A percentile compares a stretch with the other conserved stretches of the same genome.
Conservation (phyloP, 2,888 invertebrate genomes). For the Didymodactylos carnosus region DNA sequence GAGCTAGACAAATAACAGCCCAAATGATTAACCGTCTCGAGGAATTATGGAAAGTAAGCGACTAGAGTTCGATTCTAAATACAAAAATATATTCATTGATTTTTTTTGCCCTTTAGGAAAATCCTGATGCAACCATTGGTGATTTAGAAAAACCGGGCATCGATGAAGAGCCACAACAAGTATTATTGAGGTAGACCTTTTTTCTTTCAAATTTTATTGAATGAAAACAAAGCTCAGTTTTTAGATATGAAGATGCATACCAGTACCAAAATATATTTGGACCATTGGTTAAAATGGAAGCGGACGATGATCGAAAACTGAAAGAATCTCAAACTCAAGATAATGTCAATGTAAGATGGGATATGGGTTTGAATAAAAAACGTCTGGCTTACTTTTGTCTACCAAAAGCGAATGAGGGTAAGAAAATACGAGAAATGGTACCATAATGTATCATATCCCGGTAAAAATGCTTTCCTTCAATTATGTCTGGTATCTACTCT, state of each 20-base stretch:
- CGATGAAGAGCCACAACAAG: slow-evolving; percentile 89
- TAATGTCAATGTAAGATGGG: slow-evolving; percentile 94
- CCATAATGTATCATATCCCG: too few species aligned
- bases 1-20: slow-evolving; percentile 85
- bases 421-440: too few species aligned
- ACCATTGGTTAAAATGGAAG: slow-evolving; percentile 83
- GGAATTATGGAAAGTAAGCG: slow-evolving; percentile 90
- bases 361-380: slow-evolving; percentile 89
- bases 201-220: slow-evolving; percentile 14
- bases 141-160: slow-evolving; percentile 93
- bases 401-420: slow-evolving; percentile 69
- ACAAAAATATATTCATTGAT: slow-evolving; percentile 9
- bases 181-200: too few species aligned
- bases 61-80: too few species aligned
- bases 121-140: slow-evolving; percentile 87
- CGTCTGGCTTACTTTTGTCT: slow-evolving; percentile 88
- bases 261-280: slow-evolving; percentile 97
- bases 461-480: too few species aligned
- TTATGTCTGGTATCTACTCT: too few species aligned
- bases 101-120: slow-evolving; percentile 42
- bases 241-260: slow-evolving; percentile 88
- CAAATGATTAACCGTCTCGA: slow-evolving; percentile 91
- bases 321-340: slow-evolving; percentile 97
- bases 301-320: slow-evolving; percentile 85
- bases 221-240: too few species aligned